phyloP scores from a whole-genome alignment of 1,140 invertebrate species.

The Idris sp. region DNA sequence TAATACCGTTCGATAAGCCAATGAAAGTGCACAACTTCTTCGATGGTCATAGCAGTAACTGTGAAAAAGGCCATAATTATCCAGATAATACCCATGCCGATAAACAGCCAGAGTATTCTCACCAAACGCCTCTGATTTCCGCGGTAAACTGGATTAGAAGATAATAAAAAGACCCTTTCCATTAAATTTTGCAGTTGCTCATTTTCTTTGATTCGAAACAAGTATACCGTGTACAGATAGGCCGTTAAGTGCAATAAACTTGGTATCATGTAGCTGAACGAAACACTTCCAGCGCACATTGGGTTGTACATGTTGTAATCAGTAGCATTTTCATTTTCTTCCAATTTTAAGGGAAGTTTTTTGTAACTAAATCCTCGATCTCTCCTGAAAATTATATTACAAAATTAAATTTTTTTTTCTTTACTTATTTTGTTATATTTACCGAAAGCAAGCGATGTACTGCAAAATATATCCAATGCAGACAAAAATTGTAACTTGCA shows the following conservation, averaged over 20 bases:
- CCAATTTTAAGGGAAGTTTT: conserved; percentile 72
- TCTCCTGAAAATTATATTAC: conserved; percentile 76
- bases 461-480: conserved; percentile 85
- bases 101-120: conserved; percentile 84
- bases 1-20: conserved; percentile 80
- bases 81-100: conserved; percentile 83
- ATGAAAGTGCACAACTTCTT: conserved; percentile 81
- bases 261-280: conserved; percentile 89
- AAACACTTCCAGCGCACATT: conserved; percentile 83
- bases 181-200: conserved; percentile 93
- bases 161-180: conserved; percentile 88
- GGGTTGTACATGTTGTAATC: conserved; percentile 77
- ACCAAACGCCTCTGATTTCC: conserved; percentile 83
- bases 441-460: conserved; percentile 88
- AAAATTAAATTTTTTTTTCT: too few relatives aligned
- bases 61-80: conserved; percentile 82
- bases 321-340: conserved; percentile 65
- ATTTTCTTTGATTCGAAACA: conserved; percentile 90
- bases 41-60: conserved; percentile 83
- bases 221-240: conserved; percentile 86
- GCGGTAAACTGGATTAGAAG: conserved; percentile 82
- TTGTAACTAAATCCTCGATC: conserved; percentile 86
- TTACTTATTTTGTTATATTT: too few relatives aligned
- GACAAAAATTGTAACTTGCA: conserved; percentile 83
- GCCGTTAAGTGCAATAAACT: conserved; percentile 86